Base-by-base conservation (phyloP, 2,113 vertebrate species). In the Channa maculata region DNA sequence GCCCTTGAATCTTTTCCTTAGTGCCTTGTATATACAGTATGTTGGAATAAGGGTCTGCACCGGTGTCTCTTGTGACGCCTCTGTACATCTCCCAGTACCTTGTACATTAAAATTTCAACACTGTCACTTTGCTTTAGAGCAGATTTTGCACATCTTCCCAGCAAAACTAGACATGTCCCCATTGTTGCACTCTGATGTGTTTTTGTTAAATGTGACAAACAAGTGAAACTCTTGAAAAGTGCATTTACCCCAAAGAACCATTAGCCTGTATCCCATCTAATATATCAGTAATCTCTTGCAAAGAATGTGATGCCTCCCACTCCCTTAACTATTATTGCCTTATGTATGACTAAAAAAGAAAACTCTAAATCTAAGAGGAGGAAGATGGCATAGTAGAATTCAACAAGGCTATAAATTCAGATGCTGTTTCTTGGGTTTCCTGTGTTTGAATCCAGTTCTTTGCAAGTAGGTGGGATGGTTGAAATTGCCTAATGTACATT, bases 11-110 rank as follows among this genome's bases (percentile, higher is more conserved):
- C 95, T 95, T 95, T 94, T 96, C 96, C 94, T 95, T 97, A 97
- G 98, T 98, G 98, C 98, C 98, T 99, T 99, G 97, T 98, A 96
- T 94, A 96, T 96, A 90, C 79, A 80, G 79, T 87, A 93, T 91
- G 94, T 95, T 94, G 95, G 94, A 96, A 95, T 93, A 95, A 96
- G 96, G 95, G 94, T 96, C 95, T 95, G 93, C 94, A 92, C 93
- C 88, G 91, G 92, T 86, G 93, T 96, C 79, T 95, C 75, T 52
- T 5, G 33, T 70, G 77, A 63, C 13, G 59, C 75, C 79, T 77
- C 85, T 6, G 39, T 82, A 63, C 65, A 75, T 88, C 71, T 90
- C 89, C 88, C 86, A 82, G 71, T 91, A 90, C 84, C 83, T 88
- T 94, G 92, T 93, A 92, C 86, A 92, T 86, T 91, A 92, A 65